phyloP scores from a whole-genome alignment of 2,797 vertebrate species.

The Dromococcyx pavoninus region DNA sequence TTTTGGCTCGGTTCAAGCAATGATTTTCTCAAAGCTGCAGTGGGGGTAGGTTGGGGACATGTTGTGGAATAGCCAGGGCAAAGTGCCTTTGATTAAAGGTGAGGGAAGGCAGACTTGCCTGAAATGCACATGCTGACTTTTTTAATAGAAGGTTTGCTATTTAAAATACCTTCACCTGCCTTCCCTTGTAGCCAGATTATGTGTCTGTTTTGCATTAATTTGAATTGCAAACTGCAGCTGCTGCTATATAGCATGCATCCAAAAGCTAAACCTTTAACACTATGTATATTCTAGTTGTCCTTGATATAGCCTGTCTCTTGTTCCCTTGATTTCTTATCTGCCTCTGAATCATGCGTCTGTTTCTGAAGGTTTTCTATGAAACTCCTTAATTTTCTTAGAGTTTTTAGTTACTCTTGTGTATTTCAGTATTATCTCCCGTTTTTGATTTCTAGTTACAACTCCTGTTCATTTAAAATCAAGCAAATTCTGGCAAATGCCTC shows the following conservation, averaged over 20 bases:
- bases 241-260: background rate
- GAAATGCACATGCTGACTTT: background rate
- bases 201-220: slow-evolving; percentile 27
- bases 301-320: background rate
- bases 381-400: background rate
- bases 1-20: slow-evolving; percentile 41
- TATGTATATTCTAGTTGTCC: background rate
- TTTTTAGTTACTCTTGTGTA: background rate
- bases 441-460: background rate
- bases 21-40: slow-evolving; percentile 34
- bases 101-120: background rate
- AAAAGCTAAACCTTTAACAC: background rate
- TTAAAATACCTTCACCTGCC: background rate
- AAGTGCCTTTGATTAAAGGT: slow-evolving; percentile 34
- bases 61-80: background rate
- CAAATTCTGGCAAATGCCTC: background rate
- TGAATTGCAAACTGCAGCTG: slow-evolving; percentile 18
- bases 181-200: background rate
- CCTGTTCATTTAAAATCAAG: background rate
- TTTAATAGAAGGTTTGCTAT: background rate
- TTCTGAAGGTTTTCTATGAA: background rate
- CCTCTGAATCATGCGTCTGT: background rate
- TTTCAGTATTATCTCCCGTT: background rate
- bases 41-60: background rate
- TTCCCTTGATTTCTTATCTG: background rate